A percentile compares a stretch with the other conserved stretches of the same genome.
Evolutionary conservation across 2,797 vertebrate genomes (phyloP).

Genomic region (Pipistrellus pipistrellus): DNA sequence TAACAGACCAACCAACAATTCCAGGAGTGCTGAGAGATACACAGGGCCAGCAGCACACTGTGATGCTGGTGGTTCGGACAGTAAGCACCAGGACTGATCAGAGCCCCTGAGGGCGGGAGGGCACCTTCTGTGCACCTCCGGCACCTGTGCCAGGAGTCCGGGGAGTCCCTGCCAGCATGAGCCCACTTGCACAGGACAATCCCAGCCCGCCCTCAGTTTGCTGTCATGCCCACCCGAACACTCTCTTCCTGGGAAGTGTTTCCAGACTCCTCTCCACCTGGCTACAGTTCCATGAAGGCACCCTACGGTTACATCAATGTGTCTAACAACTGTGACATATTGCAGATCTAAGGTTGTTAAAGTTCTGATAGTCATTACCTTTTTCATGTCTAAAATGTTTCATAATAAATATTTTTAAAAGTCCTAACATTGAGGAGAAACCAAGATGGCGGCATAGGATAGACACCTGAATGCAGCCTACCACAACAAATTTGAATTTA

Average conservation of each 20-base stretch:
- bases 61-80: not conserved
- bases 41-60: not conserved
- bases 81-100: too few relatives aligned
- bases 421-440: not conserved
- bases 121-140: not conserved
- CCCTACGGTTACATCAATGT: not conserved
- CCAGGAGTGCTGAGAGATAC: not conserved
- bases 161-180: not conserved
- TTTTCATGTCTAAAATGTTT: conserved; percentile 31
- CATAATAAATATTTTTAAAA: conserved; percentile 23
- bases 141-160: not conserved
- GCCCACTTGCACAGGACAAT: not conserved
- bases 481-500: too few relatives aligned
- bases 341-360: not conserved
- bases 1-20: not conserved
- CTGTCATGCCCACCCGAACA: not conserved
- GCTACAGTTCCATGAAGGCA: not conserved
- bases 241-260: not conserved
- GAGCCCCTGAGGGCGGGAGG: not conserved
- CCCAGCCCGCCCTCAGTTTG: not conserved
- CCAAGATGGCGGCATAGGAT: too few relatives aligned
- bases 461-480: too few relatives aligned
- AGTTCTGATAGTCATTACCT: conserved; percentile 4
- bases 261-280: not conserved
- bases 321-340: not conserved